phyloP scores from a whole-genome alignment of 2,888 invertebrate genomes.

The Drosophila falleni region DNA sequence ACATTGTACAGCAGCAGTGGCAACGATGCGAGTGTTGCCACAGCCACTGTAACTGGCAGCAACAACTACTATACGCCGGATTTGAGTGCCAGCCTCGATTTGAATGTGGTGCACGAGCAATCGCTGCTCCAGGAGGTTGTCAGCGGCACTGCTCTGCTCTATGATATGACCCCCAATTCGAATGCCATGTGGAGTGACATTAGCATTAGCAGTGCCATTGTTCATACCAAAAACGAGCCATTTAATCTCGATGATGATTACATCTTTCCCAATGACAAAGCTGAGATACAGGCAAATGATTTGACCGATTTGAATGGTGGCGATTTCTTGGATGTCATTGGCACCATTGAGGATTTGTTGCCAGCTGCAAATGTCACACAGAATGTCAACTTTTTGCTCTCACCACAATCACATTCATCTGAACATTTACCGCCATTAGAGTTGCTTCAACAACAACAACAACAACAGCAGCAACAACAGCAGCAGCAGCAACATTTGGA shows the following conservation, averaged over 20 bases:
- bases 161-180: constrained; percentile 81
- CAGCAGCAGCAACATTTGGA: constrained; percentile 61
- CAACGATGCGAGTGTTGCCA: constrained; percentile 22
- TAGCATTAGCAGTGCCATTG: constrained; percentile 82
- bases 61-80: constrained; percentile 73
- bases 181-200: constrained; percentile 86
- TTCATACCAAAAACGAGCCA: constrained; percentile 86
- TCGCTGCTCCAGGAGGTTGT: constrained; percentile 55
- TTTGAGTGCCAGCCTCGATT: constrained; percentile 59
- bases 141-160: constrained; percentile 67
- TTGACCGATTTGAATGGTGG: constrained; percentile 94
- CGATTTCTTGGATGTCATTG: constrained; percentile 90
- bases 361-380: constrained; percentile 63
- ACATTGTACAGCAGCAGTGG: constrained; percentile 67
- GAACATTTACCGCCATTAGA: constrained; percentile 82
- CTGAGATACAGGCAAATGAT: constrained; percentile 93
- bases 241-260: constrained; percentile 95
- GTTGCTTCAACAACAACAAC: constrained; percentile 79
- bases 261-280: constrained; percentile 95
- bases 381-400: constrained; percentile 77
- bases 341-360: constrained; percentile 92
- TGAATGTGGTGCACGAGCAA: constrained; percentile 61
- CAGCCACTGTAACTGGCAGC: constrained; percentile 30
- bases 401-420: constrained; percentile 76
- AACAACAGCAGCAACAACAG: constrained; percentile 57